Conservation (phyloP, 1,140 invertebrate genomes). For the Apis cerana region DNA sequence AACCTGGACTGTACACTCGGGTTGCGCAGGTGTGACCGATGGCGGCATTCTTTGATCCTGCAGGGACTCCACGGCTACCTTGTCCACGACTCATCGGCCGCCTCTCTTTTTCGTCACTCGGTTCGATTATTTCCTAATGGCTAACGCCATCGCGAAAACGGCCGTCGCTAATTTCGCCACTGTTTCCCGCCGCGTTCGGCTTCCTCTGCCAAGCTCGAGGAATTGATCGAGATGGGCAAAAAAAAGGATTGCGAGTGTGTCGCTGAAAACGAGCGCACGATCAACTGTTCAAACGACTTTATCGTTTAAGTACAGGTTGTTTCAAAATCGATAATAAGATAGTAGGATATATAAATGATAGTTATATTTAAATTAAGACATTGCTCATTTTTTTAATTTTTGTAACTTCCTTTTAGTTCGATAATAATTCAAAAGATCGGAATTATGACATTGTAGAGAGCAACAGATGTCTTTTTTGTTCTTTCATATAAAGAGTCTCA, state of each 20-base stretch:
- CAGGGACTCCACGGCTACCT: constrained; percentile 72
- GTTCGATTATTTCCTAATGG: constrained; percentile 70
- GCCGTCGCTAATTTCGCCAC: constrained; percentile 39
- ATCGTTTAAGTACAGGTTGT: constrained; percentile 13
- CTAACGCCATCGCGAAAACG: constrained; percentile 65
- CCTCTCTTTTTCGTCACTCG: constrained; percentile 64
- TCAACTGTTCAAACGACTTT: constrained; percentile 39
- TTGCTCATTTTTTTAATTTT: too few relatives aligned
- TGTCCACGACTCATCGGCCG: constrained; percentile 70
- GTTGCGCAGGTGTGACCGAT: constrained; percentile 79
- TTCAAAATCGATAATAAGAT: not conserved
- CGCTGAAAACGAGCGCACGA: constrained; percentile 16
- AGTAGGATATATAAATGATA: too few relatives aligned
- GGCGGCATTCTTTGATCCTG: constrained; percentile 77
- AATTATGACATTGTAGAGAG: too few relatives aligned
- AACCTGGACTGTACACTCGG: constrained; percentile 70
- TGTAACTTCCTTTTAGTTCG: too few relatives aligned
- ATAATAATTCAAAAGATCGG: too few relatives aligned
- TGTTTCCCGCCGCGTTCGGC: constrained; percentile 27
- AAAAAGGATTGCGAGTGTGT: constrained; percentile 17
- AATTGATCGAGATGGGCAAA: not conserved
- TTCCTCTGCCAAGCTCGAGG: not conserved
- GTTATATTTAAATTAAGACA: too few relatives aligned
- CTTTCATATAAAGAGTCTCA: too few relatives aligned
- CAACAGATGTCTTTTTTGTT: too few relatives aligned